Base-by-base conservation (phyloP, 2,113 vertebrate genomes). In the Euleptes europaea region DNA sequence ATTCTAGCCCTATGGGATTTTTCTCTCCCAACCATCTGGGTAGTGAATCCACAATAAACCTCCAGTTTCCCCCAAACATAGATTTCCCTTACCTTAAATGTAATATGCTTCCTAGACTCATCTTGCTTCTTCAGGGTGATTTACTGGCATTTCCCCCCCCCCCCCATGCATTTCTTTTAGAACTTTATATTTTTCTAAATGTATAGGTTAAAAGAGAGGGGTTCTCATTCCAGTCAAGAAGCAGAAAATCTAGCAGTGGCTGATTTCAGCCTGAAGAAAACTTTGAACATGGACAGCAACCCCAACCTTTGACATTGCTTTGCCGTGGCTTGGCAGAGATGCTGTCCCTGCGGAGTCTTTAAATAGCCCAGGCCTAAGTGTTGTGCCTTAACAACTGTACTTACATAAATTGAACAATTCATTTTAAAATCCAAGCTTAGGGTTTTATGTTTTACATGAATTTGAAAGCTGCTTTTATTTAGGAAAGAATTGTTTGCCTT, bases 361-460 rank as follows among this genome's bases (percentile, higher is more conserved):
- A 95, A 95, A 93, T 93, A 94, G 90, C 90, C 60, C 91, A 93
- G 90, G 85, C 21, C 89, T 88, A 89, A 84, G 84, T 11, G 14
- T 31, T 73, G 42, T 87, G 88, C 82, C 92, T 90, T 87, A 83
- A 78, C 89, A 92, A 85, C 85, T 88, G 82, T 67, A 80, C 89
- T 94, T 93, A 91, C 73, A 91, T 94, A 95, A 95, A 79, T 94
- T 80, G 84, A 87, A 33, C 54, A 70, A 65, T 80, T 87, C 81
- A 38, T 90, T 93, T 89, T 85, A 87, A 94, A 92, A 70, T 54
- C 13, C 35, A 28, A 31, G 70, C 69, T n/a, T 7, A 65, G 35
- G 49, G 51, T 21, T 26, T 80, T 26, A 87, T 88, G 33, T 57
- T 35, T 77, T 81, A 88, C 44, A 2, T 82, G 7, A 21, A 70